Evolutionary conservation across 2,113 vertebrate genomes (phyloP), one percentile per base, ranked within the genome.

Genomic region (Laterallus jamaicensis): DNA sequence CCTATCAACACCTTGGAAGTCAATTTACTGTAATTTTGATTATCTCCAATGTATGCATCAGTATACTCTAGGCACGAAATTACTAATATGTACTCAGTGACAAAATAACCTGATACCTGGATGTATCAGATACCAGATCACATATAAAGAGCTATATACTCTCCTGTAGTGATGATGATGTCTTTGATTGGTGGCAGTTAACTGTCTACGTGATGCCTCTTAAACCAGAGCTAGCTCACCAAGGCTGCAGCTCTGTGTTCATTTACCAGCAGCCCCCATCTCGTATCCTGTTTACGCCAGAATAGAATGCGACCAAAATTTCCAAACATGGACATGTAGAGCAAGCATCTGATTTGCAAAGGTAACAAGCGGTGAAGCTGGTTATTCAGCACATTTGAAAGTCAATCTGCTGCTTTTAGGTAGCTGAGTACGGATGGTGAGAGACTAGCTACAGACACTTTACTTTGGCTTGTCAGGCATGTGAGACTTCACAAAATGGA

Each of bases 401-500:
- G 80, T 85, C 80, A 91, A 37, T 95, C 95, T 95, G 95, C 89
- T 87, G 50, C 88, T 89, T 93, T 85, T 91, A 96, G 95, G 86
- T 96, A 92, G 50, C 76, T 70, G 92, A 77, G 60, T 64, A 67
- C 0, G 60, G 29, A 58, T 94, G 49, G 95, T 97, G 95, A 96
- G 92, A 97, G 95, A 95, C 96, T 58, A 93, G 73, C 73, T 94
- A 55, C 86, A 96, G 86, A 95, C 95, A 84, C 55, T 81, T 92
- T 84, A 6, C 88, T 91, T 90, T 69, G 81, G 74, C 83, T 92
- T 84, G 92, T 93, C 95, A 96, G 88, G 80, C 91, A 76, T 96
- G 93, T 96, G 93, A 96, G 95, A 95, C 93, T 96, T 87, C 16
- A 40, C 74, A 95, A 91, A 96, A 93, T 44, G 58, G 77, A 96